Evolutionary conservation across 2,888 invertebrate species (phyloP), one percentile per base, ranked within the genome.

Genomic region (Drosophila maculinotata): DNA sequence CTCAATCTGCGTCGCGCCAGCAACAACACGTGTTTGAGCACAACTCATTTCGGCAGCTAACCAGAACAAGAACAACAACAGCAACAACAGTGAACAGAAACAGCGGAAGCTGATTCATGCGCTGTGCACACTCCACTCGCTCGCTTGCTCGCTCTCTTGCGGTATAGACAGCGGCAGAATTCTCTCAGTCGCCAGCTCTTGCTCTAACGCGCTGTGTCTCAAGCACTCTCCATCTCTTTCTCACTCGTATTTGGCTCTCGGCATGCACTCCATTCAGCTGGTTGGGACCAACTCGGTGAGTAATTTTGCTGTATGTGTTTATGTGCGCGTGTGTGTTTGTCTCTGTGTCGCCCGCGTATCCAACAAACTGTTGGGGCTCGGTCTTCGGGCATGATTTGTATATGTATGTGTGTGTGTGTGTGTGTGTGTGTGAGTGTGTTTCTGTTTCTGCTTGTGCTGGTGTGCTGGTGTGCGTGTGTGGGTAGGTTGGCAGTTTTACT

Each of bases 41-140:
- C 10, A 63, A 64, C 66, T 77, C 65, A 60, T 23, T 69, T 62
- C 26, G 48, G 15, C 53, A 58, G 60, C 71, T 68, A 75, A 52
- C 47, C 52, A 74, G 70, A 75, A 71, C 63, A 63, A 69, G 75
- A 56, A 57, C 35, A 57, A 33, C 26, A 59, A 39, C 41, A 57
- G n/a, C 44, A 44, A 17, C 48, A 44, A 36, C 35, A 33, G 38
- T 47, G 47, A 56, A 62, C 69, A 68, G 62, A 35, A 71, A 73
- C 84, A 80, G 69, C 87, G 73, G 69, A 86, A 86, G 74, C 80
- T 87, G 87, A 80, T 86, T 80, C 80, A 86, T 80, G 79, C 79
- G 79, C 80, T 72, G 56, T 67, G 59, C 38, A 53, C 63, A 52
- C 45, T 72, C 31, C 62, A 67, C 53, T 67, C 74, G 45, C 53